Base-by-base conservation (phyloP, 2,888 invertebrate genomes). In the Drosophila lutescens region DNA sequence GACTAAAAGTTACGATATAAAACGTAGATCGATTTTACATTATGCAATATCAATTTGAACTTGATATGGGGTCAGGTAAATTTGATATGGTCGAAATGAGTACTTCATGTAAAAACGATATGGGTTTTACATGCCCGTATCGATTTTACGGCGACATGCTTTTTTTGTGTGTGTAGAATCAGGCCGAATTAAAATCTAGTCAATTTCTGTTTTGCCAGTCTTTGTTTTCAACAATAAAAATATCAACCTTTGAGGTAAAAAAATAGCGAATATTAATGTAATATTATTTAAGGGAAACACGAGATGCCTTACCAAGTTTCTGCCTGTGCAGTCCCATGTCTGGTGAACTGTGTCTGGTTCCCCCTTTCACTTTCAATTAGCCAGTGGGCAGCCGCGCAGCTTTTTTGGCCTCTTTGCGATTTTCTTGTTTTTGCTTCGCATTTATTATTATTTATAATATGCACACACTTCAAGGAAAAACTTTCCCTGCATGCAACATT, bases 291-390 rank as follows among this genome's bases (percentile, higher is more conserved):
- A 8, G 13, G n/a, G 23, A 30, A n/a, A 15, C 10, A 9, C 7
- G 15, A 49, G 15, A 10, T 30, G 30, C 7, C 3, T 17, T 49
- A 32, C 15, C n/a, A 15, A 10, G 13, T 32, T 57, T 8, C 10
- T 17, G 13, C 12, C 17, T 1, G 62, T 61, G 61, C 36, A 40
- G n/a, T 10, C 30, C 4, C 13, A 13, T 26, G 26, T 30, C n/a
- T 44, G 12, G 30, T 7, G 8, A 17, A 26, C 30, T 20, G 36
- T 36, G 44, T 44, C 57, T 46, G 66, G 55, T 79, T 74, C 75
- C 86, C 77, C 77, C 77, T 82, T 86, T 80, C 79, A 75, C 77
- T 86, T 82, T 82, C 83, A 86, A 75, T 86, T 79, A 82, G 71
- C 79, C 85, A 69, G 56, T 79, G 79, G 84, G 83, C 78, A 79